Percentiles rank a stretch among this genome's conserved stretches.
Conservation (phyloP, 2,113 vertebrate species). For the Sarotherodon lohbergeri region DNA sequence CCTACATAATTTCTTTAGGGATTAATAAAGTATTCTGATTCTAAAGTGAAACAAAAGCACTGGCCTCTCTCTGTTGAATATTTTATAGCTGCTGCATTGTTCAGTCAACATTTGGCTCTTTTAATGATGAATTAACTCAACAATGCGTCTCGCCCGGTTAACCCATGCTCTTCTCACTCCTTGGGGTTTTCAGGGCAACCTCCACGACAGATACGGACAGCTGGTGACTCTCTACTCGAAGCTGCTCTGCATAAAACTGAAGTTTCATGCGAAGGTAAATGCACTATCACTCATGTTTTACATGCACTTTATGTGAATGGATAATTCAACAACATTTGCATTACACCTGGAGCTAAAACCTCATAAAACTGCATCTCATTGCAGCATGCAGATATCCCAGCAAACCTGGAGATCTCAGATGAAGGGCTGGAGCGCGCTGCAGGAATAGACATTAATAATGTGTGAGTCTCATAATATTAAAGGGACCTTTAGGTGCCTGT, state of each 20-base stretch:
- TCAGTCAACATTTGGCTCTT: background rate
- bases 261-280: conserved; percentile 88
- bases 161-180: background rate
- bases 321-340: background rate
- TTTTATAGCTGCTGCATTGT: background rate
- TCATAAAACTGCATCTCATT: background rate
- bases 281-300: background rate
- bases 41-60: background rate
- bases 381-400: conserved; percentile 87
- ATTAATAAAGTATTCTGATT: background rate
- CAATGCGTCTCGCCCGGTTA: background rate
- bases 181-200: conserved; percentile 70
- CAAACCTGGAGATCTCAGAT: conserved; percentile 84
- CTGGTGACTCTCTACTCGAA: conserved; percentile 83
- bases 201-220: conserved; percentile 88
- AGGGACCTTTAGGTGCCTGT: background rate
- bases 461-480: conserved; percentile 73
- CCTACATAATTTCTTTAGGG: background rate
- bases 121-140: background rate
- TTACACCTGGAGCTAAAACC: background rate
- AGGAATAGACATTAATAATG: conserved; percentile 91
- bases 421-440: conserved; percentile 89
- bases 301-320: background rate
- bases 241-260: conserved; percentile 87
- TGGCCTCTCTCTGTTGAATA: background rate